Evolutionary conservation across 2,888 invertebrate species (phyloP), one percentile per base, ranked within the genome.

Genomic region (Eupithecia exiguata): DNA sequence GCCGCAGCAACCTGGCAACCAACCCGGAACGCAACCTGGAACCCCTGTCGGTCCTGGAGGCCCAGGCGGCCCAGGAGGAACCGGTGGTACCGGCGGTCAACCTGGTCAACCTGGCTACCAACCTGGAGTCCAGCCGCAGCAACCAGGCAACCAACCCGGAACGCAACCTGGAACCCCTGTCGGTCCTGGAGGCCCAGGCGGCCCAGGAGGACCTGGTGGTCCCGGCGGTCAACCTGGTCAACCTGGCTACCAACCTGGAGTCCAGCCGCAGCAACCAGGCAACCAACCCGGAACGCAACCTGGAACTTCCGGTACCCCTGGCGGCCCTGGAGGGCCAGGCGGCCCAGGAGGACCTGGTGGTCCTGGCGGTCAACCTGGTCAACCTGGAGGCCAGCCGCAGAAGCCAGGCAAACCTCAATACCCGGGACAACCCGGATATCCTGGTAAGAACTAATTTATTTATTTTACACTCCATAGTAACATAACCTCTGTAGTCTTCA

Each of bases 341-440:
- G 58, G 58, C 30, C 5, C 61, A 16, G 61, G 61, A 61, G 61
- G 61, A 12, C 30, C 61, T 10, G 61, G 61, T 14, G 61, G 61
- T 30, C 14, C 61, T 30, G 61, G 84, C 30, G 30, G 36, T 0
- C 71, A 80, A 2, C 68, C 68, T 18, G 53, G 68, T 9, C 68
- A 68, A 36, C 68, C 81, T 0, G 82, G 84, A 9, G 79, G 82
- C 0, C 7, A 78, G 0, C 83, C 82, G 21, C 61, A 61, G 14
- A 61, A 61, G 30, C 61, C 61, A 61, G 30, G 30, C 61, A 30
- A 61, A 30, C 61, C 61, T 21, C 63, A 63, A 35, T 30, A 80
- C 0, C 83, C 69, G 61, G 62, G 62, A 14, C 69, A 58, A 58
- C 58, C 53, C 53, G 40, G 62, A n/a, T 46, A 66, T 25, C 66